Evolutionary conservation across 2,113 vertebrate genomes (phyloP), one percentile per base, ranked within the genome.

Genomic region (Toxotes jaculatrix): DNA sequence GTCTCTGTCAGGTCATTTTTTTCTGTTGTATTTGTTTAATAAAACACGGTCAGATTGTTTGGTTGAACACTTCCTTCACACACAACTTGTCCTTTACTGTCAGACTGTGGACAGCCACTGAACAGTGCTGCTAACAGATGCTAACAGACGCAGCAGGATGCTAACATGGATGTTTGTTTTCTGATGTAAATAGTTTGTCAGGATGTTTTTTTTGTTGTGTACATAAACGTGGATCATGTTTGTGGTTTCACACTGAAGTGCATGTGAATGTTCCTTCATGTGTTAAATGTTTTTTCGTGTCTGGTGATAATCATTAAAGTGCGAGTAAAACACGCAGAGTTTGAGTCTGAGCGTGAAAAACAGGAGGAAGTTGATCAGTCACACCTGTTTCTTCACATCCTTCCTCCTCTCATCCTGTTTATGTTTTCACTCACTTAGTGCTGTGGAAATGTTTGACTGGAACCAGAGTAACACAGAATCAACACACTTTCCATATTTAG

Each of bases 331-430:
- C 17, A 34, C 4, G 12, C 5, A 66, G 16, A n/a, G 65, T 57
- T 23, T 17, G 12, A 12, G 62, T 45, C 2, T 55, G 49, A 9
- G 31, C 9, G 59, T 63, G 53, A 73, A 14, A 56, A 36, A 34
- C 43, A 71, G 14, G 67, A 80, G 77, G 85, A 89, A 89, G 68
- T 62, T 31, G 53, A 74, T 62, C 4, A 59, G 55, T 87, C 75
- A 49, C 42, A 23, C 68, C 32, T 0, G 7, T 87, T 72, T 75
- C 80, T 83, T 85, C 84, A 85, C 60, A 51, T 84, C 73, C 88
- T 86, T 86, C 70, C 74, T 71, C 23, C 45, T 72, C 69, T 45
- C 66, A 47, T 86, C 81, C 82, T 91, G 82, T 89, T 87, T 86
- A 36, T 82, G 32, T 69, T 55, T 51, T 86, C 19, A 38, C 40